These are phyloP conservation scores for Oostethus manadensis DNA, from an alignment of 2,113 vertebrate genomes.

Conservation along the genomic window DNA sequence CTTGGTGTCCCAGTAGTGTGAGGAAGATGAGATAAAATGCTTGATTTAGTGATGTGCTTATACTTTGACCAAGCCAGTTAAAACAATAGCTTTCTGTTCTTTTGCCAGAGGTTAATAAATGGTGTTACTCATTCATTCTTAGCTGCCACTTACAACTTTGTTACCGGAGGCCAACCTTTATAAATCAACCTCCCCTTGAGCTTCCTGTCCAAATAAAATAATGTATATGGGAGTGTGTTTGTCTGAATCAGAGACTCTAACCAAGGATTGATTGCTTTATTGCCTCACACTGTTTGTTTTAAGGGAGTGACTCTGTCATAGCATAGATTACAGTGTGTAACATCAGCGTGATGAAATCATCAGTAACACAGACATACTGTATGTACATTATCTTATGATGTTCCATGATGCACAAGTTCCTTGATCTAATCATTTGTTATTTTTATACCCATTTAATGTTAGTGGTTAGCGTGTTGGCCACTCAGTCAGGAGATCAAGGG, in stretches of 20 bases:
- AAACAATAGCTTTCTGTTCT: background rate
- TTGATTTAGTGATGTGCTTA: background rate
- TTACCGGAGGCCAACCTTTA: background rate
- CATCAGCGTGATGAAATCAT: background rate
- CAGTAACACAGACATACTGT: conserved; percentile 2
- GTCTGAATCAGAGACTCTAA: conserved; percentile 12
- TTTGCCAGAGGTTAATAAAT: background rate
- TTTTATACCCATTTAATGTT: background rate
- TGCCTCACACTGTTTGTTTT: conserved; percentile 27
- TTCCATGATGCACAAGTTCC: background rate
- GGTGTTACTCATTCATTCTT: conserved; percentile 11
- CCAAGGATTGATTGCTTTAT: conserved; percentile 17
- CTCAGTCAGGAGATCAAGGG: background rate
- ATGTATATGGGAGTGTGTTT: conserved; percentile 5
- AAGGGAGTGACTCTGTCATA: conserved; percentile 4
- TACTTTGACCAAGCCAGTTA: background rate
- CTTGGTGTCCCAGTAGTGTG: background rate
- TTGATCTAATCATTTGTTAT: background rate
- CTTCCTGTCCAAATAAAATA: conserved; percentile 8
- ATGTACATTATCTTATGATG: background rate
- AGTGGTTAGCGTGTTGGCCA: too few species aligned
- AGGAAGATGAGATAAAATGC: background rate
- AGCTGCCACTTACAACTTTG: background rate
- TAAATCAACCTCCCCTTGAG: conserved; percentile 10
- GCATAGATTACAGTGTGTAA: conserved; percentile 4